These are phyloP conservation scores for Pseudomugil gertrudae DNA, from an alignment of 2,797 vertebrate genomes.

Conservation along the genomic window DNA sequence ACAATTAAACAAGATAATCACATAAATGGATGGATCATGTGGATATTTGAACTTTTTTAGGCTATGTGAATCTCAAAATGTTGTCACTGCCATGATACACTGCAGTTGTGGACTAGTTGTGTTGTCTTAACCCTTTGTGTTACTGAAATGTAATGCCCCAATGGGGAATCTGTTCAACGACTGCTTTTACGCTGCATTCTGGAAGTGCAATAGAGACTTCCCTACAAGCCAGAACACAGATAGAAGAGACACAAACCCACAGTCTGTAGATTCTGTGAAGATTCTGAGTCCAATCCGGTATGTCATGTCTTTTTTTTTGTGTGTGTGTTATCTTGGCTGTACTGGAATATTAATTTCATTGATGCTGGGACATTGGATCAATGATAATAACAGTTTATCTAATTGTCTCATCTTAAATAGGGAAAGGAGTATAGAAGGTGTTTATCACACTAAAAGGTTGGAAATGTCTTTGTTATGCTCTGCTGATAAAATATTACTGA, in stretches of 20 bases:
- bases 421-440: conserved; percentile 6
- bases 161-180: conserved; percentile 45
- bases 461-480: conserved; percentile 30
- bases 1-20: not conserved
- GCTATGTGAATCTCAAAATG: conserved; percentile 14
- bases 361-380: too few relatives aligned
- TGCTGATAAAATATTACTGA: conserved; percentile 21
- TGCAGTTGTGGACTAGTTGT: conserved; percentile 44
- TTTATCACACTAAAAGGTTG: conserved; percentile 29
- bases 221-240: conserved; percentile 42
- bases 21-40: not conserved
- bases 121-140: conserved; percentile 60
- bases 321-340: too few relatives aligned
- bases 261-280: conserved; percentile 21
- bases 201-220: conserved; percentile 57
- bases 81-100: conserved; percentile 34
- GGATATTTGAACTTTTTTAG: not conserved
- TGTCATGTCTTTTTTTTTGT: too few relatives aligned
- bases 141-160: conserved; percentile 48
- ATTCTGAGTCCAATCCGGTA: too few relatives aligned
- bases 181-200: conserved; percentile 42
- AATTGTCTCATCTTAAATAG: too few relatives aligned
- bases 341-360: too few relatives aligned
- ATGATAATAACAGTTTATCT: too few relatives aligned
- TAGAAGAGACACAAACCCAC: conserved; percentile 29